These are phyloP conservation scores for Neogale vison DNA, from an alignment of 2,113 vertebrate genomes.

Conservation along the genomic window DNA sequence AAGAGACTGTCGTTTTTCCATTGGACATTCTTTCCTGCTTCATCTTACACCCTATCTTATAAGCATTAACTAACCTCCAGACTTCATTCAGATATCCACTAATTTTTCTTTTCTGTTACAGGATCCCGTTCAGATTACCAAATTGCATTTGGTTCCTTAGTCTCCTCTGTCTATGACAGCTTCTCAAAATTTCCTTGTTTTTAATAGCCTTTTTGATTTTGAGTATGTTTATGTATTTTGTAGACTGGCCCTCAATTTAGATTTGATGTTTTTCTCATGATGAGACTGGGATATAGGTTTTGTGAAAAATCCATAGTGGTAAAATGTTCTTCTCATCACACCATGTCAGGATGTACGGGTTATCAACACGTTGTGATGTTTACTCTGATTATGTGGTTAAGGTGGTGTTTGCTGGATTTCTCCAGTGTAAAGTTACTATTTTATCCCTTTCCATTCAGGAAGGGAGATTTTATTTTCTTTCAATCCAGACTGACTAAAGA, in stretches of 20 bases:
- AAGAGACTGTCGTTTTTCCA: background rate
- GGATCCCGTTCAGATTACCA: background rate
- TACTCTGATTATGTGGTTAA: background rate
- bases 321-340: background rate
- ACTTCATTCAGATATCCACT: background rate
- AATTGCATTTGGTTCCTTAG: background rate
- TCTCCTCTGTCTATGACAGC: background rate
- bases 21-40: background rate
- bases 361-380: background rate
- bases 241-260: background rate
- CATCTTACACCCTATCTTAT: background rate
- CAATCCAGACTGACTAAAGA: background rate
- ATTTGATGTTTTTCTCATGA: constrained; percentile 26
- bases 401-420: background rate
- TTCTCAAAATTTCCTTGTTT: background rate
- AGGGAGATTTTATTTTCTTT: constrained; percentile 3
- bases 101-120: background rate
- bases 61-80: background rate
- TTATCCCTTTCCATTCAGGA: background rate
- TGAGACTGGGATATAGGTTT: background rate
- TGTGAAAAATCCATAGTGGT: background rate
- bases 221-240: background rate
- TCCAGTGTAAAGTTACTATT: background rate
- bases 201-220: background rate
- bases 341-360: background rate